Conservation (phyloP, 35 echinoderm and acorn worm genomes). For the Heliocidaris tuberculata region DNA sequence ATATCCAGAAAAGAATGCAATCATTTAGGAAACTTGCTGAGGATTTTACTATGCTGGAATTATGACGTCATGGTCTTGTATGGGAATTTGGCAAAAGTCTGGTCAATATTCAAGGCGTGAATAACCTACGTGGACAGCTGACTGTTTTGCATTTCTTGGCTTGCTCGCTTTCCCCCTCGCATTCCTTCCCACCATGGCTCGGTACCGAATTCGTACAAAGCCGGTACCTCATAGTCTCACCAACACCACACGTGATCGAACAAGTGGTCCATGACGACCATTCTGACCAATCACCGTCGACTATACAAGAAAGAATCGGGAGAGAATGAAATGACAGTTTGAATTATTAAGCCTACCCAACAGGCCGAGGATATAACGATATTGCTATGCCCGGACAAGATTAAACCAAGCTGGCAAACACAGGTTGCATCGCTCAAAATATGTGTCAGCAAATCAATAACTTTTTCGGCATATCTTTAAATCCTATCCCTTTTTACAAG, state of each 20-base stretch:
- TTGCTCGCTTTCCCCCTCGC: constrained; percentile 50
- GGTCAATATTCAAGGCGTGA: no score
- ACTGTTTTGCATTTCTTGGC: constrained; percentile 7
- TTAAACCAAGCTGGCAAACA: background rate
- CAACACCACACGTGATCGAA: constrained; percentile 66
- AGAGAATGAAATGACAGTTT: background rate
- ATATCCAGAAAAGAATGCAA: no score
- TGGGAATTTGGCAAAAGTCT: no score
- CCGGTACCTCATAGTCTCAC: constrained; percentile 28
- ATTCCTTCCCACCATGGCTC: constrained; percentile 54
- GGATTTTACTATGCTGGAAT: no score
- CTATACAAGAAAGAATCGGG: background rate
- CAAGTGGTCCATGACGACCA: constrained; percentile 69
- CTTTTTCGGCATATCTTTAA: no score
- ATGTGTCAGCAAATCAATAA: no score
- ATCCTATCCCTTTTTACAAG: no score
- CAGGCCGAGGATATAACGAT: background rate
- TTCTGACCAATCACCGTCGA: constrained; percentile 64
- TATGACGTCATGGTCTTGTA: no score
- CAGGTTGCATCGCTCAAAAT: no score
- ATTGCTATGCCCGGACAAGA: background rate
- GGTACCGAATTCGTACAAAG: constrained; percentile 56
- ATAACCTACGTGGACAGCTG: constrained; percentile 46
- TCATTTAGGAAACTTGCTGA: no score
- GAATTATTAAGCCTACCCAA: background rate